Conservation (phyloP, 2,888 invertebrate species). For the Caenorhabditis macrosperma region DNA sequence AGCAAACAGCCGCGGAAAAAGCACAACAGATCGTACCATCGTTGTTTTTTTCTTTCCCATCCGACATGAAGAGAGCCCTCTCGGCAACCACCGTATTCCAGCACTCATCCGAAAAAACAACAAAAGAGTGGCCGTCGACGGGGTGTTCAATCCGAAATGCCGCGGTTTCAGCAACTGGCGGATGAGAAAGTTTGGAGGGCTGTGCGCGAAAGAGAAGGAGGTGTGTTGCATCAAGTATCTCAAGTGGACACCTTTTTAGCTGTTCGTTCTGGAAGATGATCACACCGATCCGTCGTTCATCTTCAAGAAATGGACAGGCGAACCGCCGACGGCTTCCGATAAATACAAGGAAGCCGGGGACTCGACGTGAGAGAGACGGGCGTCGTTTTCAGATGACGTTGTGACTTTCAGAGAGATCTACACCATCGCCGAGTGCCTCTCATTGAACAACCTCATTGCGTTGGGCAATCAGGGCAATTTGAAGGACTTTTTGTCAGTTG, state of each 20-base stretch:
- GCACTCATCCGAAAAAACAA: conserved; percentile 44
- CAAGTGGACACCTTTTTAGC: conserved; percentile 7
- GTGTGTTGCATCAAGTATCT: conserved; percentile 2
- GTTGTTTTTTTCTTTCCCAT: background rate
- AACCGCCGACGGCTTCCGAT: conserved; percentile 41
- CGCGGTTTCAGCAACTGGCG: conserved; percentile 38
- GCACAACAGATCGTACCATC: conserved; percentile 2
- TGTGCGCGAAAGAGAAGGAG: conserved; percentile 43
- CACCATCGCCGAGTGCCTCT: conserved; percentile 41
- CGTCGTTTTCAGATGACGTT: too few species aligned
- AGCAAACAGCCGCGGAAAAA: conserved; percentile 1
- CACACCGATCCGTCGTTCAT: conserved; percentile 50
- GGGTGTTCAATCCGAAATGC: conserved; percentile 48
- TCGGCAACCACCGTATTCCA: conserved; percentile 4
- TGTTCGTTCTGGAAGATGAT: conserved; percentile 42
- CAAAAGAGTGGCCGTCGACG: conserved; percentile 41
- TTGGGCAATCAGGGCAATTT: conserved; percentile 36
- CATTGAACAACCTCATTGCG: conserved; percentile 19
- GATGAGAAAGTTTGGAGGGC: conserved; percentile 51
- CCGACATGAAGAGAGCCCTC: background rate
- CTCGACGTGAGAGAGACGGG: conserved; percentile 19
- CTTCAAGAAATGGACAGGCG: conserved; percentile 40
- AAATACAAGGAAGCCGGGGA: conserved; percentile 41
- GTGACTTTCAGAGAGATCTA: conserved; percentile 42
- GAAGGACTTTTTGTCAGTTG: conserved; percentile 48